Base-by-base conservation (phyloP, 2,797 vertebrate genomes). In the Mormyrops boulengeri region DNA sequence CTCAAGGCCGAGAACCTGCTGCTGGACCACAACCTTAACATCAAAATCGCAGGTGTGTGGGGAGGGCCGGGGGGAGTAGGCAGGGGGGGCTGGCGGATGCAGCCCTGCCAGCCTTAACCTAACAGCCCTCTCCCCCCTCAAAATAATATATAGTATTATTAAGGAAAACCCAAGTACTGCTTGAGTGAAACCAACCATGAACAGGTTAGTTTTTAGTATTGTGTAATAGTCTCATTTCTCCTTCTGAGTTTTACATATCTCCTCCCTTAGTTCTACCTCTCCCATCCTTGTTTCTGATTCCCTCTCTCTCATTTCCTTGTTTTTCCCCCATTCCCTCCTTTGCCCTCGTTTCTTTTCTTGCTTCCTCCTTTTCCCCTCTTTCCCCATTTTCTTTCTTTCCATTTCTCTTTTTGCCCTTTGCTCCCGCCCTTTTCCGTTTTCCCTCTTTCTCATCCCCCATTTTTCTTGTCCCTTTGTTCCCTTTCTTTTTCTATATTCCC, bases 21-120 rank as follows among this genome's bases (percentile, higher is more conserved):
- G 91, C 96, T 99, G 95, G 98, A 99, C 93, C 98, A 98, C 90
- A 99, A 99, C 93, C 97, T 99, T 62, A 99, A 99, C 95, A 99
- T 99, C 95, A 99, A 99, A 96, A 99, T 99, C 87, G 98, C 98
- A 97, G 98, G 95, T 96, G 34, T 12, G 60, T 17, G 14, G 5
- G n/a, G 4, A 2, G 80, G n/a, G 14, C 34, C 2, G 8, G 2
- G 8, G 57, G n/a, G 60, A 11, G 60, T 22, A 11, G 22, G 22
- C 60, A 0, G 22, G 22, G 7, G 55, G 22, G 34, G 30, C 30
- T 17, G 34, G 30, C 4, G 14, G 34, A 77, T 4, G 14, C 66
- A 34, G 66, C 30, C n/a, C 57, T 62, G 60, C 60, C 60, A 62
- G 60, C 60, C 60, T 26, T 26, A 62, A 26, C n/a, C 60, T 62